Evolutionary conservation across 2,113 vertebrate species (phyloP).

Genomic region (Carassius auratus): DNA sequence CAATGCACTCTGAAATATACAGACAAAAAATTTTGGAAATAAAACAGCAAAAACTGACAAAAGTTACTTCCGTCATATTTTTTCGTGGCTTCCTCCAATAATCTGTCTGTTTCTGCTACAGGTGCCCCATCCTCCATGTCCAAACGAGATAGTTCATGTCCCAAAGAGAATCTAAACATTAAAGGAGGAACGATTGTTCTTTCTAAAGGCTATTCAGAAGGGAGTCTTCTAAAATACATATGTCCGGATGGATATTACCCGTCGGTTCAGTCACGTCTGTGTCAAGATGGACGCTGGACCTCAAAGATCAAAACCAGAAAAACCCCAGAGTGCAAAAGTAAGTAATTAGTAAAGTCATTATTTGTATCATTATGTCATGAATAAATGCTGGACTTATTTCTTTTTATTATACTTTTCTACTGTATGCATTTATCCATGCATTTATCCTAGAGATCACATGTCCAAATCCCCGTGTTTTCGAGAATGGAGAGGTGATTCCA

Average conservation of each 20-base stretch:
- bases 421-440: too few relatives aligned
- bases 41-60: too few relatives aligned
- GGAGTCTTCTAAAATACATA: constrained; percentile 16
- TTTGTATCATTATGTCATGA: background rate
- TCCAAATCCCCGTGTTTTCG: constrained; percentile 62
- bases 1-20: background rate
- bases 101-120: background rate
- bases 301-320: background rate
- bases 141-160: background rate
- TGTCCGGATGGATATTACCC: constrained; percentile 48
- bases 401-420: background rate
- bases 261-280: background rate
- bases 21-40: background rate
- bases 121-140: constrained; percentile 32
- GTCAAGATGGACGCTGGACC: constrained; percentile 19
- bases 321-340: constrained; percentile 42
- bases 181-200: constrained; percentile 12
- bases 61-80: too few relatives aligned
- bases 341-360: background rate
- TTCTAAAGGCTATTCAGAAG: constrained; percentile 13
- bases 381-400: background rate
- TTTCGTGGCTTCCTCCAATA: too few relatives aligned
- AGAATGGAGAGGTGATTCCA: constrained; percentile 71
- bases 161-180: constrained; percentile 22
- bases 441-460: constrained; percentile 48